A percentile compares a stretch with the other conserved stretches of the same genome.
Conservation (phyloP, 2,797 vertebrate species). For the Lateolabrax maculatus region DNA sequence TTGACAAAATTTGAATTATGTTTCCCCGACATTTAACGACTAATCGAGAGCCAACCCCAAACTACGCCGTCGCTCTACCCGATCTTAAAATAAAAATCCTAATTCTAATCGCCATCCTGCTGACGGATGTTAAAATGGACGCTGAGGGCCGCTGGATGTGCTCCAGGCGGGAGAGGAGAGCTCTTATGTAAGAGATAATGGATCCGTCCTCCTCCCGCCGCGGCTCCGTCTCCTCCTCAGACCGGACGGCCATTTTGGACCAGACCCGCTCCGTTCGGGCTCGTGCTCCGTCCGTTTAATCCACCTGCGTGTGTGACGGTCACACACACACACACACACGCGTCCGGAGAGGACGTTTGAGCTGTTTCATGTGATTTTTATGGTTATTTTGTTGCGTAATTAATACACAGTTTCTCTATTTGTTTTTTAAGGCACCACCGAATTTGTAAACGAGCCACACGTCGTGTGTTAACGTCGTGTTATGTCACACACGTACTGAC, state of each 20-base stretch:
- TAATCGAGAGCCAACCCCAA: not conserved
- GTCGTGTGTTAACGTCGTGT: conserved; percentile 9
- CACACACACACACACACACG: no score
- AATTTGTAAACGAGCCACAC: not conserved
- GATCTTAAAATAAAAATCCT: not conserved
- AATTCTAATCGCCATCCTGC: no score
- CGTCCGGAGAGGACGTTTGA: no score
- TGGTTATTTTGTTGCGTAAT: not conserved
- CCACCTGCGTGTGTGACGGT: no score
- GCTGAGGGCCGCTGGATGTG: conserved; percentile 18
- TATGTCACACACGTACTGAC: conserved; percentile 18
- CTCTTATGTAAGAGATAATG: conserved; percentile 69
- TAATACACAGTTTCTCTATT: no score
- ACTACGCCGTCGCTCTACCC: rapidly evolving
- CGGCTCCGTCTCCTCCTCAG: conserved; percentile 10
- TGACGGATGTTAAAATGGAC: conserved; percentile 59
- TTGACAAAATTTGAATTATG: not conserved
- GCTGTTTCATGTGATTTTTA: no score
- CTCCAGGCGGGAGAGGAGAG: conserved; percentile 18
- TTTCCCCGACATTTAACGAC: not conserved
- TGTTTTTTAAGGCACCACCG: not conserved
- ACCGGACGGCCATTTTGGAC: conserved; percentile 61
- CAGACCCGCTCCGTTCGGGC: conserved; percentile 3
- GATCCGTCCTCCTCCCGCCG: conserved; percentile 56
- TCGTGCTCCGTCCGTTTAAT: no score